Evolutionary conservation across 2,797 vertebrate genomes (phyloP).

Genomic region (Danio tinwini): DNA sequence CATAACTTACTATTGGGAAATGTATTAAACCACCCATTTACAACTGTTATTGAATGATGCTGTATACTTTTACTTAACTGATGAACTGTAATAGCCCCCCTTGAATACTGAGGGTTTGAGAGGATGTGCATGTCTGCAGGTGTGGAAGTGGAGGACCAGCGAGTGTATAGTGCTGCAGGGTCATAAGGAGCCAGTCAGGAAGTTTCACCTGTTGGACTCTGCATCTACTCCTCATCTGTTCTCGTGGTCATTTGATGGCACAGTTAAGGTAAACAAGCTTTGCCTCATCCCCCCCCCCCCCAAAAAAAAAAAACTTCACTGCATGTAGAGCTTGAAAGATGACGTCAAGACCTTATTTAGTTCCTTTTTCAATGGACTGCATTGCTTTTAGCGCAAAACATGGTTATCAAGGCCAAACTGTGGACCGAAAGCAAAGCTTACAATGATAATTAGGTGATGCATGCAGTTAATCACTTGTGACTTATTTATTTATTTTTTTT

Average conservation of each 20-base stretch:
- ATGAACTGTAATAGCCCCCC: too few species aligned
- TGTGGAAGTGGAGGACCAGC: conserved; percentile 88
- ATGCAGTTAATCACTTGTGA: background rate
- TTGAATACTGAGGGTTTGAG: background rate
- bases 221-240: conserved; percentile 70
- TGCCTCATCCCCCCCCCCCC: too few species aligned
- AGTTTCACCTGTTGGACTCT: conserved; percentile 81
- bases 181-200: conserved; percentile 88
- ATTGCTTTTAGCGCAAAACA: background rate
- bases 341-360: background rate
- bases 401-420: background rate
- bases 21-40: too few species aligned
- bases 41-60: too few species aligned
- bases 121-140: conserved; percentile 71
- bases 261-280: conserved; percentile 83
- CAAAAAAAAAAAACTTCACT: too few species aligned
- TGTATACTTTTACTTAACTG: too few species aligned
- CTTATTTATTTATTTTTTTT: too few species aligned
- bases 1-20: too few species aligned
- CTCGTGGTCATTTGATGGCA: conserved; percentile 96
- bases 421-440: background rate
- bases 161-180: conserved; percentile 80
- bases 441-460: conserved; percentile 6
- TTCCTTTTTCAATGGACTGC: background rate
- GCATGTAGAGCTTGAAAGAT: background rate